phyloP scores from a whole-genome alignment of 2,888 invertebrate genomes.

The Neria commutata region DNA sequence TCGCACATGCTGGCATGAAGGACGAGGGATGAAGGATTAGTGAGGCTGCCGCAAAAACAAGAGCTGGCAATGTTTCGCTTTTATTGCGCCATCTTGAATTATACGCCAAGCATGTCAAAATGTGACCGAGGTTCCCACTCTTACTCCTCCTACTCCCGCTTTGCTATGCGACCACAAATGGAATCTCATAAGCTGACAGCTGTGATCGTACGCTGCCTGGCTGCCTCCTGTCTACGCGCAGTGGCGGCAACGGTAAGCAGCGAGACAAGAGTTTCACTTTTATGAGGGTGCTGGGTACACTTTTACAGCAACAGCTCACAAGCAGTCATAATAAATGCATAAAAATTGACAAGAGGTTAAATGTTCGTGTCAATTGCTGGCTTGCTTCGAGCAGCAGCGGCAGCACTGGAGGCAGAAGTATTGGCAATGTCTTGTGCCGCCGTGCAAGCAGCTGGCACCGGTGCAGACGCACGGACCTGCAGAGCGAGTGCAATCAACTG shows the following conservation, averaged over 20 bases:
- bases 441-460: too few relatives aligned
- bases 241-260: background rate
- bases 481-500: too few relatives aligned
- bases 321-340: background rate
- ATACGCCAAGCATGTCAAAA: background rate
- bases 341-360: slow-evolving; percentile 4
- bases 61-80: background rate
- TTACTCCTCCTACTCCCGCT: too few relatives aligned
- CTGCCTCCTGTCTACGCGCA: too few relatives aligned
- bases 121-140: slow-evolving; percentile 3
- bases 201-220: slow-evolving; percentile 15
- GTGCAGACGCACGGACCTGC: too few relatives aligned
- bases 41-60: slow-evolving; percentile 7
- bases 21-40: too few relatives aligned
- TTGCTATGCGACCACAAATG: slow-evolving; percentile 32
- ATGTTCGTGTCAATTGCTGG: background rate
- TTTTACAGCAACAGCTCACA: background rate
- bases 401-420: too few relatives aligned
- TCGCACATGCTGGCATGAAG: background rate
- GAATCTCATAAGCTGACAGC: slow-evolving; percentile 47
- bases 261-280: background rate
- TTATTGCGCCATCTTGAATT: background rate
- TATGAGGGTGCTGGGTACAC: background rate
- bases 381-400: too few relatives aligned
- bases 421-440: too few relatives aligned